Percentiles rank a stretch among this genome's conserved stretches.
Conservation (phyloP, 1,140 invertebrate genomes). For the Elymnias hypermnestra region DNA sequence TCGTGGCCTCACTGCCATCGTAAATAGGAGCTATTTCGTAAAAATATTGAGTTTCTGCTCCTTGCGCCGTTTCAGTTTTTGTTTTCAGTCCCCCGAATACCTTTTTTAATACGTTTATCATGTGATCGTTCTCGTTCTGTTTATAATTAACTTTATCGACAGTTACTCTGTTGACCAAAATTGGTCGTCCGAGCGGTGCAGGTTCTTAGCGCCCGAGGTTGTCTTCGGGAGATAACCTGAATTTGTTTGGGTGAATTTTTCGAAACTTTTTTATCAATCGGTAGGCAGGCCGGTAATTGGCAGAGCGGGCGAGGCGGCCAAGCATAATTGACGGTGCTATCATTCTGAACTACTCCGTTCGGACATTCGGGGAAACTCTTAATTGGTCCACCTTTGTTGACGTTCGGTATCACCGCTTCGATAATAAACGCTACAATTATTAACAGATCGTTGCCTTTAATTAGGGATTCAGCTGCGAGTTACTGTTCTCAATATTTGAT, state of each 20-base stretch:
- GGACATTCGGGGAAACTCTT: constrained; percentile 72
- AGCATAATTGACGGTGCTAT: constrained; percentile 66
- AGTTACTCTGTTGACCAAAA: constrained; percentile 34
- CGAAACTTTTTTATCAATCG: constrained; percentile 67
- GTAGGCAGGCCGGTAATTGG: constrained; percentile 60
- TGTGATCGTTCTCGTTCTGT: constrained; percentile 20
- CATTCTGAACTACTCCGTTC: constrained; percentile 61
- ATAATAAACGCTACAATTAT: constrained; percentile 69
- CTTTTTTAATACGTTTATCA: constrained; percentile 25
- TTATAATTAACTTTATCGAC: constrained; percentile 51
- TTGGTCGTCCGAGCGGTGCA: constrained; percentile 36
- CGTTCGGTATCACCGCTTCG: constrained; percentile 62
- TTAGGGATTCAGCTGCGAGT: constrained; percentile 41
- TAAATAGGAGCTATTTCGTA: constrained; percentile 51
- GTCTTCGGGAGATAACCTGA: constrained; percentile 50
- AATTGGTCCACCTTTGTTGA: constrained; percentile 72
- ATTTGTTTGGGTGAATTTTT: constrained; percentile 67
- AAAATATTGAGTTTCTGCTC: constrained; percentile 44
- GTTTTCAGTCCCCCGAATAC: constrained; percentile 27
- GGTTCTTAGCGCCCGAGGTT: constrained; percentile 40
- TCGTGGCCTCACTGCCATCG: constrained; percentile 36
- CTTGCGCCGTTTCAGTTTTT: constrained; percentile 30
- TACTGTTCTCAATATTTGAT: constrained; percentile 30
- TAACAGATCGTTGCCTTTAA: constrained; percentile 69
- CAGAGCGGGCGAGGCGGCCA: constrained; percentile 41